A percentile compares a stretch with the other conserved stretches of the same genome.
Conservation (phyloP, 2,113 vertebrate genomes). For the Protomyctophum bolini region DNA sequence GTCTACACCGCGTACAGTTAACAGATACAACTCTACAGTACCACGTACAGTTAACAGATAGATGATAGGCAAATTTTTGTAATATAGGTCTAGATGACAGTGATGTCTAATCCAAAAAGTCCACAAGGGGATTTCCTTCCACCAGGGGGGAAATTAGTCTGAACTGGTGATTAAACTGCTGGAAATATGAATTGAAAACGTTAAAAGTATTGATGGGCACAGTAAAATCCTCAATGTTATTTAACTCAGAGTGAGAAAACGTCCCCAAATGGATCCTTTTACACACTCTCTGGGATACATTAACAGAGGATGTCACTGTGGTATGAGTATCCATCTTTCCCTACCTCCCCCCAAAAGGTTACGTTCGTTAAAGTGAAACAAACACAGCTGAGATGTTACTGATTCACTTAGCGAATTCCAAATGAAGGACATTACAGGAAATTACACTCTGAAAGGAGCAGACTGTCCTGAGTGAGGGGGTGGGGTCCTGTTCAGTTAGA, state of each 20-base stretch:
- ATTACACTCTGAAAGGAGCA: slow-evolving; percentile 74
- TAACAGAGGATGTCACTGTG: too few relatives aligned
- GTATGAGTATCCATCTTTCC: too few relatives aligned
- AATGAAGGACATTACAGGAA: slow-evolving; percentile 78
- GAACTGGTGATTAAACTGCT: slow-evolving; percentile 60
- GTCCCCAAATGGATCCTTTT: too few relatives aligned
- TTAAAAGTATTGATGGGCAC: not conserved
- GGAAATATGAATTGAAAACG: slow-evolving; percentile 50
- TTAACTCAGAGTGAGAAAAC: slow-evolving; percentile 30
- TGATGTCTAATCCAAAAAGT: slow-evolving; percentile 54
- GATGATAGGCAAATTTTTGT: slow-evolving; percentile 14
- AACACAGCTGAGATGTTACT: slow-evolving; percentile 62
- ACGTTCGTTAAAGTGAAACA: slow-evolving; percentile 24
- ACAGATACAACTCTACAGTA: not conserved
- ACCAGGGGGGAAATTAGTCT: slow-evolving; percentile 49
- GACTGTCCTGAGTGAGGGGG: slow-evolving; percentile 74
- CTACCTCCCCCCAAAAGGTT: too few relatives aligned
- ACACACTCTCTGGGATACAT: too few relatives aligned
- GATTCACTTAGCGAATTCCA: slow-evolving; percentile 69
- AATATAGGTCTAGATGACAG: slow-evolving; percentile 44
- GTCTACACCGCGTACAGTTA: not conserved
- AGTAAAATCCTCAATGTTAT: not conserved
- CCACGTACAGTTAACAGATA: not conserved
- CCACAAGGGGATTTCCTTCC: slow-evolving; percentile 56
- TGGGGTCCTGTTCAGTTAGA: slow-evolving; percentile 72